Base-by-base conservation (phyloP, 2,797 vertebrate genomes). In the Pantherophis vulpinus region DNA sequence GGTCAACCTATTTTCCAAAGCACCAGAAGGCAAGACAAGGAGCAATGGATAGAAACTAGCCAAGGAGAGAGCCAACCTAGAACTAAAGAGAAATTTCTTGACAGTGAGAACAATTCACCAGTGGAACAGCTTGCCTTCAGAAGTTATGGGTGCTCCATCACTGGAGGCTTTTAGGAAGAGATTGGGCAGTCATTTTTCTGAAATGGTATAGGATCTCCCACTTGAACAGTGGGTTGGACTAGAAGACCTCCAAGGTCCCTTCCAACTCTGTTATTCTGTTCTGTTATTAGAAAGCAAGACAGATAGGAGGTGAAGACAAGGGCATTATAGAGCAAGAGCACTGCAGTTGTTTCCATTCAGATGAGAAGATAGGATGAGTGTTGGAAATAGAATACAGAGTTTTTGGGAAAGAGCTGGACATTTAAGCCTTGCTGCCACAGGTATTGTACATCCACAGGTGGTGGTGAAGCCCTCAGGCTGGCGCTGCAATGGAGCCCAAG, bases 381-480 rank as follows among this genome's bases (percentile, higher is more conserved):
- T 47, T 89, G 42, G 20, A 54, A 10, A 7, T 32, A 70, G 60
- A 55, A 54, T 60, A 16, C 55, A 47, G 58, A 29, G 37, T 59
- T 70, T 56, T 60, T 6, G 20, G 47, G 32, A 47, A 55, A 54
- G 55, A 42, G 11, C 47, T 83, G 8, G 47, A 23, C 54, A 9
- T 23, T 63, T 94, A 60, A 90, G 29, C 51, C n/a, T 51, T 94
- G 8, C 55, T 32, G 88, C 32, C 63, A 63, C 4, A 42, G 74
- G 37, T 79, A 79, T 83, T 32, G 8, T 60, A 83, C 58, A 54
- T n/a, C 32, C 51, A 88, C 63, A 98, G 98, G 98, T 98, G 90
- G 97, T 97, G 0, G 90, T 98, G 92, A 98, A 97, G 91, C 94
- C 95, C 60, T 97, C 96, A 4, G 97, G 97, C 88, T 97, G 96